Conservation (phyloP, 2,888 invertebrate genomes). For the Oxytorus armatus region DNA sequence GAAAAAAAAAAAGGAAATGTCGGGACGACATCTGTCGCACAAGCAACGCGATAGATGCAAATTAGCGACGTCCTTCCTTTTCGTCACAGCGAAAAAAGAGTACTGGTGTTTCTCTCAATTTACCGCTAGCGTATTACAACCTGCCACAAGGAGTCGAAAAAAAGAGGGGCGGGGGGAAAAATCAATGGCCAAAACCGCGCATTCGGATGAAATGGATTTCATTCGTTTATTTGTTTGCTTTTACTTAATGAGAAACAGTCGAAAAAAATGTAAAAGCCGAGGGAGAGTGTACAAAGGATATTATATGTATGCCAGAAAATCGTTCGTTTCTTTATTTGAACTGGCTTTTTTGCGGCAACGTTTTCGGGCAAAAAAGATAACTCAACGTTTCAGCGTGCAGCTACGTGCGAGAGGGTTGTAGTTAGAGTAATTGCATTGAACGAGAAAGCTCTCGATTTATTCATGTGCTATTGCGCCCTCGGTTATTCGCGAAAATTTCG, state of each 20-base stretch:
- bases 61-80: slow-evolving; percentile 25
- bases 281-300: background rate
- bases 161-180: background rate
- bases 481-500: too few species aligned
- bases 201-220: background rate
- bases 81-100: background rate
- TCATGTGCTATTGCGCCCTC: too few species aligned
- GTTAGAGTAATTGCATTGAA: too few species aligned
- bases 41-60: slow-evolving; percentile 20
- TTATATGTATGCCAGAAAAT: background rate
- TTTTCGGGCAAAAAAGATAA: background rate
- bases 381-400: too few species aligned
- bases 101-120: background rate
- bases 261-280: slow-evolving; percentile 1
- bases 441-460: too few species aligned
- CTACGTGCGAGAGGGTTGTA: too few species aligned
- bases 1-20: background rate
- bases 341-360: slow-evolving; percentile 6
- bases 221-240: slow-evolving; percentile 14
- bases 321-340: slow-evolving; percentile 2
- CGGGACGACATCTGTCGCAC: slow-evolving; percentile 37
- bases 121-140: background rate
- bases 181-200: background rate
- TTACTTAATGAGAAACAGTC: slow-evolving; percentile 5
- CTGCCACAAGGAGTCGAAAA: background rate